Percentiles rank a stretch among this genome's conserved stretches.
phyloP scores from a whole-genome alignment of 2,888 invertebrate species.

The Brenthis daphne region DNA sequence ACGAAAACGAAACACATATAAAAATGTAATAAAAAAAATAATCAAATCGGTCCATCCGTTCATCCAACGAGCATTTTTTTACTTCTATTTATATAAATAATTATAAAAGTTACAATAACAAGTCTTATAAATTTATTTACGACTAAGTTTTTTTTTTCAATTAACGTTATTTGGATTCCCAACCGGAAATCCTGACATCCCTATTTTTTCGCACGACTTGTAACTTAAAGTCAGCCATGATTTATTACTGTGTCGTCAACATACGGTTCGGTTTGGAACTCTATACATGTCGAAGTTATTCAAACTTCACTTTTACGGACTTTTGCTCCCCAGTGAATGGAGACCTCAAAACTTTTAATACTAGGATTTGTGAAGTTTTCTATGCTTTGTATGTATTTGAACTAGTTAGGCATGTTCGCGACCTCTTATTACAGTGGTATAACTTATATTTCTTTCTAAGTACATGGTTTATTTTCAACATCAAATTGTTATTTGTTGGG shows the following conservation, averaged over 20 bases:
- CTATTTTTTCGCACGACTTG: slow-evolving; percentile 19
- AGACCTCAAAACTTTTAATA: slow-evolving; percentile 26
- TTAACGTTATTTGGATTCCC: background rate
- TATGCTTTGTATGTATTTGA: background rate
- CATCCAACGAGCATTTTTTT: too few relatives aligned
- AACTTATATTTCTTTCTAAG: too few relatives aligned
- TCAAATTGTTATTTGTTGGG: too few relatives aligned
- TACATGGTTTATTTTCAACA: too few relatives aligned
- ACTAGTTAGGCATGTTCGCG: slow-evolving; percentile 7
- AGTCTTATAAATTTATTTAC: background rate
- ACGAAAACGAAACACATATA: too few relatives aligned
- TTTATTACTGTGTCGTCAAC: slow-evolving; percentile 29
- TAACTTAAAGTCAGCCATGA: slow-evolving; percentile 25
- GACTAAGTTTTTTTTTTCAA: background rate
- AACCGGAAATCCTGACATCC: slow-evolving; percentile 1
- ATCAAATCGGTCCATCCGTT: too few relatives aligned
- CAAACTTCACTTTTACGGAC: slow-evolving; percentile 22
- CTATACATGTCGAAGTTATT: slow-evolving; percentile 28
- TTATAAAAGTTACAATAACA: too few relatives aligned
- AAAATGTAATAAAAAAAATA: too few relatives aligned
- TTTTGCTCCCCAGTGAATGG: slow-evolving; percentile 13
- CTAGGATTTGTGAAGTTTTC: background rate
- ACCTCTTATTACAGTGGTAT: background rate
- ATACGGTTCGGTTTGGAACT: slow-evolving; percentile 18
- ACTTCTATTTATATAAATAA: too few relatives aligned